Base-by-base conservation (phyloP, 2,113 vertebrate genomes). In the Cyanoramphus novaezelandiae region DNA sequence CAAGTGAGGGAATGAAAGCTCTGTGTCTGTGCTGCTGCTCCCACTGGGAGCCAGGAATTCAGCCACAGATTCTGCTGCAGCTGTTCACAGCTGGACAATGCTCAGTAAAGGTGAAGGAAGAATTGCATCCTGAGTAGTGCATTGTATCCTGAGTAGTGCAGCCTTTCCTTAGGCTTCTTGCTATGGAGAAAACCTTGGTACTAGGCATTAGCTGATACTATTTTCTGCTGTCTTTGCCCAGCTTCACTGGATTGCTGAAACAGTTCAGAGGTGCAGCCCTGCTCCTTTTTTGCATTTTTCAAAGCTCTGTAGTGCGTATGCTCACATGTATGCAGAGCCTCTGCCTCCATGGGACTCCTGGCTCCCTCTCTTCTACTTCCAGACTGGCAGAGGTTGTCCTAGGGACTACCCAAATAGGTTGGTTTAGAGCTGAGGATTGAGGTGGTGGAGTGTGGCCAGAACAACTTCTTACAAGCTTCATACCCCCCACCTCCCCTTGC, bases 1-100 rank as follows among this genome's bases (percentile, higher is more conserved):
- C 69, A 94, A 91, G n/a, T 13, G 69, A 90, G 65, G 76, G 47
- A 92, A 55, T 78, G 77, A 78, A 70, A 79, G 8, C 83, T 83
- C 29, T 55, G 13, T 67, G 60, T 75, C 83, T 75, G 41, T 41
- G 52, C 86, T 70, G 63, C n/a, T 89, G 55, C 49, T 86, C 67
- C 64, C 23, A 2, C 15, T 12, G 68, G 63, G 68, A 88, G 62
- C 8, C 72, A 71, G 65, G 55, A 64, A 81, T 63, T 71, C 76
- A 89, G 35, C 11, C 17, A 19, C 29, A 39, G 20, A n/a, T 81
- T 69, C 29, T 50, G 68, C 67, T 63, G 55, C 43, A 88, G 50
- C 70, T 14, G 2, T 60, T 72, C 79, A 52, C 59, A 81, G 49
- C 43, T 74, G 29, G 59, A n/a, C 63, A 3, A 23, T 33, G 20